Conservation (phyloP, 2,797 vertebrate genomes). For the Poecilia gillii region DNA sequence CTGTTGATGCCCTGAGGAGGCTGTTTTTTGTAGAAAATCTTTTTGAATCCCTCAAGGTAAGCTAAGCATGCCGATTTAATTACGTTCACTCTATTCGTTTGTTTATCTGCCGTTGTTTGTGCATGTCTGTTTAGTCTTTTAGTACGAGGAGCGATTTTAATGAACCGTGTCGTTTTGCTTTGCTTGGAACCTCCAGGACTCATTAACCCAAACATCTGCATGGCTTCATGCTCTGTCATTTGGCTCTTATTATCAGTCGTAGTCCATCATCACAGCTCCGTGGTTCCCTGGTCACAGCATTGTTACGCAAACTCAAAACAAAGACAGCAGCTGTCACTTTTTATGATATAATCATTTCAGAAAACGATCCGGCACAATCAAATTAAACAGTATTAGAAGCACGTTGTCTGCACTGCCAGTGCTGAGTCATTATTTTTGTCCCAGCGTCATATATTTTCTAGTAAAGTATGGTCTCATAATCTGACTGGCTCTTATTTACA, state of each 20-base stretch:
- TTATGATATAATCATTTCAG: conserved; percentile 17
- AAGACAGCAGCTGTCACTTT: conserved; percentile 23
- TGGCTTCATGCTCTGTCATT: conserved; percentile 14
- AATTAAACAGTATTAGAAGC: conserved; percentile 1
- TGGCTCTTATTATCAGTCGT: conserved; percentile 26
- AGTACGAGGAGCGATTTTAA: conserved; percentile 2
- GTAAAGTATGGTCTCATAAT: neutral
- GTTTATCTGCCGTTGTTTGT: conserved; percentile 1
- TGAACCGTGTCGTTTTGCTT: conserved; percentile 9
- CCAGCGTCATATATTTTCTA: neutral
- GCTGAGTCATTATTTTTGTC: neutral
- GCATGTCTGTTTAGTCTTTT: neutral
- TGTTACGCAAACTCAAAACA: conserved; percentile 8
- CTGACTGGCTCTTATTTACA: neutral
- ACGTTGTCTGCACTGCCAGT: neutral
- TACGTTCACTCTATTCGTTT: neutral
- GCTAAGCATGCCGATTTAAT: conserved; percentile 3
- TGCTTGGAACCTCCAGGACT: conserved; percentile 16
- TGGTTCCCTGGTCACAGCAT: conserved; percentile 21
- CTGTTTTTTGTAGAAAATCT: conserved; percentile 87
- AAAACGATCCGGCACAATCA: conserved; percentile 7
- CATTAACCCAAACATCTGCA: conserved; percentile 30
- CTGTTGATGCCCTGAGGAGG: conserved; percentile 80
- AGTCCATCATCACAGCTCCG: conserved; percentile 4
- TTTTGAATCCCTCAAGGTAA: conserved; percentile 90